Evolutionary conservation across 1,140 invertebrate genomes (phyloP), one percentile per base, ranked within the genome.

Genomic region (Aricia agestis): DNA sequence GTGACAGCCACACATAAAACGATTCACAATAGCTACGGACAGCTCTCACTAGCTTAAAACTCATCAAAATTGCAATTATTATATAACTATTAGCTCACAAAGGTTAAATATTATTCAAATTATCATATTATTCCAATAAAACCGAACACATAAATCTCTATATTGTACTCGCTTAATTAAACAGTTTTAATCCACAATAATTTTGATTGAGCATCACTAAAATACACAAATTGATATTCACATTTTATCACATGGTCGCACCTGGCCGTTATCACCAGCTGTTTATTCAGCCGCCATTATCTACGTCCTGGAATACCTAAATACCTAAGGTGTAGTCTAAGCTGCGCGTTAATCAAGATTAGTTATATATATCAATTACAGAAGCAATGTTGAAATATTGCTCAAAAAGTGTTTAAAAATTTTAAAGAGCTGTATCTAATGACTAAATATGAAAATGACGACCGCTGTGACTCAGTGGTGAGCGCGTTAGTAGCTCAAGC

Each of bases 161-260:
- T 52, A 52, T 52, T 52, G 45, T 15, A 52, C 4, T 13, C 45
- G 45, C 10, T 11, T 52, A 15, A 52, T 52, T 52, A 52, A 52
- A 63, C 59, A 67, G 66, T 31, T 45, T n/a, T 67, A 67, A 67
- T 52, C 66, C 66, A 6, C n/a, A 67, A 67, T 68, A 68, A 68
- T 59, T 59, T 59, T 59, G 58, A 59, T 59, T 59, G 58, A 59
- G 58, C 18, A n/a, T 59, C 18, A n/a, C 58, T 59, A 18, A 73
- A 75, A 82, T 36, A 36, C 76, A 83, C 81, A 80, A 80, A 85
- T 85, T 83, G 83, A 85, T 85, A 85, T 85, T 79, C 83, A 74
- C 58, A 74, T 71, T 63, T 78, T 81, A 78, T 82, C 76, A 76
- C 74, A 66, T 66, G 25, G 69, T 67, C 73, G 72, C 78, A 79